Percentiles rank a stretch among this genome's conserved stretches.
These are phyloP conservation scores for Nasonia oneida DNA, from an alignment of 2,888 invertebrate genomes.

Conservation along the genomic window DNA sequence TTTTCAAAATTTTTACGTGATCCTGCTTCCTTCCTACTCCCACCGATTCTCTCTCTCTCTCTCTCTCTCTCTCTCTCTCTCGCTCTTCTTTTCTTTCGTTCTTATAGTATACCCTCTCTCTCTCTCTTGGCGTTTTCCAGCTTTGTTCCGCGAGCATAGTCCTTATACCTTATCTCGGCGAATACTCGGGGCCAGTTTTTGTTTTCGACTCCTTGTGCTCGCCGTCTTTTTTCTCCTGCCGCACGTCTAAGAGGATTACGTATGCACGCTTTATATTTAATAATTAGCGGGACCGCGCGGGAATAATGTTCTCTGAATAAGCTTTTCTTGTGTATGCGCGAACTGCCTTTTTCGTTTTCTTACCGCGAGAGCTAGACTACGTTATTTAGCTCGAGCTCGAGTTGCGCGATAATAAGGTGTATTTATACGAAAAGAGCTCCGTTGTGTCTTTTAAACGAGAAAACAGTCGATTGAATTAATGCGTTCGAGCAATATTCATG, in stretches of 20 bases:
- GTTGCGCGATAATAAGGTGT: no score
- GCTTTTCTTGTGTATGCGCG: neutral
- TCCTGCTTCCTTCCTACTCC: slow-evolving; percentile 20
- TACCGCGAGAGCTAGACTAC: neutral
- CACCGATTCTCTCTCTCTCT: neutral
- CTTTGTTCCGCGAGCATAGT: neutral
- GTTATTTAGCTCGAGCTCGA: neutral
- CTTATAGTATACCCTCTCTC: neutral
- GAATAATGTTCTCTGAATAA: neutral
- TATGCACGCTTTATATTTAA: slow-evolving; percentile 26
- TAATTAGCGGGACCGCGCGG: slow-evolving; percentile 3
- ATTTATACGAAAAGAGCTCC: no score
- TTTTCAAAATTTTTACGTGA: slow-evolving; percentile 45
- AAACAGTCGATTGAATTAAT: no score
- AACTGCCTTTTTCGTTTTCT: neutral
- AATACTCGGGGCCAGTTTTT: neutral
- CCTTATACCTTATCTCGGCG: neutral
- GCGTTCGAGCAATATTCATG: no score
- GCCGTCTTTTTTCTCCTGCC: neutral
- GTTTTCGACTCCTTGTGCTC: neutral
- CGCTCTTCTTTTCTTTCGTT: neutral
- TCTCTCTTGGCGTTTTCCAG: neutral
- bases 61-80: neutral
- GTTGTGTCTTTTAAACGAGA: no score
- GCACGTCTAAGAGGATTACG: slow-evolving; percentile 2